Conservation (phyloP, 1,140 invertebrate genomes). For the Anoplolepis gracilipes region DNA sequence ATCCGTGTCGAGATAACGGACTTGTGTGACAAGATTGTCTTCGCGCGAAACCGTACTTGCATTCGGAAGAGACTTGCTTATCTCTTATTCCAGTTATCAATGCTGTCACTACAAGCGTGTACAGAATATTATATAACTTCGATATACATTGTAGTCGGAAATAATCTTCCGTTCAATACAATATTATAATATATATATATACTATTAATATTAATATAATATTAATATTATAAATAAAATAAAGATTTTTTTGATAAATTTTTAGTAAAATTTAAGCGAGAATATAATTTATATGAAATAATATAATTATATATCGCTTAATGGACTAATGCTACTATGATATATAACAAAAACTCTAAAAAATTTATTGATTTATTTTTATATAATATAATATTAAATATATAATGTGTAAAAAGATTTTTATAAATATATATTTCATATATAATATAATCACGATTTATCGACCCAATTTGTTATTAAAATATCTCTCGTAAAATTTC, state of each 20-base stretch:
- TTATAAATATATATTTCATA: background rate
- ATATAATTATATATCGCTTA: too few species aligned
- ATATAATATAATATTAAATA: too few species aligned
- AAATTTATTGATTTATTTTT: too few species aligned
- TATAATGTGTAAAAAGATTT: background rate
- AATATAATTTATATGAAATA: too few species aligned
- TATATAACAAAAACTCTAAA: background rate
- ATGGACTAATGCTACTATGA: too few species aligned
- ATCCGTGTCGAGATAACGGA: constrained; percentile 42
- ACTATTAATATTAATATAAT: background rate
- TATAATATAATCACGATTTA: background rate
- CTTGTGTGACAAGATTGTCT: constrained; percentile 40
- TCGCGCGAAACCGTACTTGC: background rate
- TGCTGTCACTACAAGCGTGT: constrained; percentile 7
- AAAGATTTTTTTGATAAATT: too few species aligned
- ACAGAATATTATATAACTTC: background rate
- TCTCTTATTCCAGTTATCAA: constrained; percentile 44
- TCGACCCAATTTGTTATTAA: background rate
- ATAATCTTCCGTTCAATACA: background rate
- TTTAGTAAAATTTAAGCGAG: too few species aligned
- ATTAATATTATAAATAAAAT: background rate
- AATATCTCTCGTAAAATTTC: background rate
- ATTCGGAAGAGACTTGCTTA: constrained; percentile 15
- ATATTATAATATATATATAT: background rate
- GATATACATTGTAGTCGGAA: background rate